A percentile compares a stretch with the other conserved stretches of the same genome.
These are phyloP conservation scores for Aporophyla nigra DNA, from an alignment of 2,888 invertebrate genomes.

Conservation along the genomic window DNA sequence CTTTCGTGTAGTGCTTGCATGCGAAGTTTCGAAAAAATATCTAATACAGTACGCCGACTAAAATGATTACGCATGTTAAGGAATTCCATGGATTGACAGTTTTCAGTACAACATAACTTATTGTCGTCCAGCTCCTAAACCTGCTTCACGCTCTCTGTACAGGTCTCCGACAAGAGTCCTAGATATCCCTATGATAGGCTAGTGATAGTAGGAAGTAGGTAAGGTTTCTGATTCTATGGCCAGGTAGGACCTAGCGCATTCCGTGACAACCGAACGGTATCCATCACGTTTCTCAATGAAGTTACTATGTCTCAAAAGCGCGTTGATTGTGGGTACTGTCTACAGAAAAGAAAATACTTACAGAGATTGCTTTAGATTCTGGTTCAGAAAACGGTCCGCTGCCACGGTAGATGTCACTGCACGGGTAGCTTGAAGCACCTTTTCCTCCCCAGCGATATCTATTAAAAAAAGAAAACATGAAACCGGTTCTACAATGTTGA, in stretches of 20 bases:
- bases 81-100: neutral
- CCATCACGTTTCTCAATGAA: neutral
- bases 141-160: neutral
- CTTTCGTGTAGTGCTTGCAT: constrained; percentile 5
- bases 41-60: neutral
- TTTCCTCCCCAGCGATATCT: constrained; percentile 96
- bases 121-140: neutral
- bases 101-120: no score
- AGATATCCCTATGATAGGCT: neutral
- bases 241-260: neutral
- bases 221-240: neutral
- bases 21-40: neutral
- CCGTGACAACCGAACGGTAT: neutral
- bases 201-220: neutral
- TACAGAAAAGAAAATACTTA: constrained; percentile 70
- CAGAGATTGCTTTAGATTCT: constrained; percentile 93
- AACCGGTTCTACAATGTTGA: neutral
- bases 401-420: constrained; percentile 96
- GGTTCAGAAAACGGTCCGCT: constrained; percentile 96
- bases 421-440: constrained; percentile 95
- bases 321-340: neutral
- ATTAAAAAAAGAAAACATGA: neutral
- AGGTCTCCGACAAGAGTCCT: neutral
- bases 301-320: no score
- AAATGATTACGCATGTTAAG: neutral